A percentile compares a stretch with the other conserved stretches of the same genome.
Conservation (phyloP, 1,140 invertebrate genomes). For the Habropoda laboriosa region DNA sequence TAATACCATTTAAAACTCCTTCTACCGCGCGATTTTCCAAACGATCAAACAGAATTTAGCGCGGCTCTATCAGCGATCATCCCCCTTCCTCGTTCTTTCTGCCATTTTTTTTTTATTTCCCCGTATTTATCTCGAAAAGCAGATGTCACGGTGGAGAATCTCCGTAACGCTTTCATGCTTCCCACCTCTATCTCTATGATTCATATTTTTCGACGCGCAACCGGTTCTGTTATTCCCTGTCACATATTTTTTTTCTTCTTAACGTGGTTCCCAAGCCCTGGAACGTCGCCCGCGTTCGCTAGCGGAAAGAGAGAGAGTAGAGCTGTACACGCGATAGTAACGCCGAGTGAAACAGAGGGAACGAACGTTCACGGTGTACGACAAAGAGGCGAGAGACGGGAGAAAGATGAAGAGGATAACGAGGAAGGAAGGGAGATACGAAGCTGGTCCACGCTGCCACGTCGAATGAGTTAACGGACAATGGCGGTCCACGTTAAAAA, state of each 20-base stretch:
- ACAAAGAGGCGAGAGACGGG: conserved; percentile 13
- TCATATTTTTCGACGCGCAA: conserved; percentile 64
- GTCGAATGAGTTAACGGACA: conserved; percentile 76
- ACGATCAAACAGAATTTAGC: background rate
- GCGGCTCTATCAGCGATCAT: conserved; percentile 17
- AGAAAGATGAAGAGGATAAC: conserved; percentile 60
- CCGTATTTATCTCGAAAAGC: conserved; percentile 53
- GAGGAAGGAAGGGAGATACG: conserved; percentile 65
- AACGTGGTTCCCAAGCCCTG: conserved; percentile 14
- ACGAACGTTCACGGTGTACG: conserved; percentile 48
- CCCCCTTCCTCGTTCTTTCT: background rate
- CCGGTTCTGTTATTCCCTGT: conserved; percentile 58
- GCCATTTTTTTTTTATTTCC: conserved; percentile 40
- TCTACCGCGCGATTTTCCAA: too few species aligned
- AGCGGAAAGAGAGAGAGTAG: too few species aligned
- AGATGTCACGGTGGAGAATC: conserved; percentile 60
- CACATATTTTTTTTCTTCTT: conserved; percentile 35
- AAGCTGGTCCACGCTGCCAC: conserved; percentile 67
- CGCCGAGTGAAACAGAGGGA: conserved; percentile 61
- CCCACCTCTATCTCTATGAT: conserved; percentile 60
- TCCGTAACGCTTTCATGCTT: conserved; percentile 49
- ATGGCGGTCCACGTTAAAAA: conserved; percentile 73
- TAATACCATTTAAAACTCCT: too few species aligned
- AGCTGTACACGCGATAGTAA: background rate
- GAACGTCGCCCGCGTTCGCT: conserved; percentile 19